Evolutionary conservation across 2,888 invertebrate genomes (phyloP).

Genomic region (Euclidia mi): DNA sequence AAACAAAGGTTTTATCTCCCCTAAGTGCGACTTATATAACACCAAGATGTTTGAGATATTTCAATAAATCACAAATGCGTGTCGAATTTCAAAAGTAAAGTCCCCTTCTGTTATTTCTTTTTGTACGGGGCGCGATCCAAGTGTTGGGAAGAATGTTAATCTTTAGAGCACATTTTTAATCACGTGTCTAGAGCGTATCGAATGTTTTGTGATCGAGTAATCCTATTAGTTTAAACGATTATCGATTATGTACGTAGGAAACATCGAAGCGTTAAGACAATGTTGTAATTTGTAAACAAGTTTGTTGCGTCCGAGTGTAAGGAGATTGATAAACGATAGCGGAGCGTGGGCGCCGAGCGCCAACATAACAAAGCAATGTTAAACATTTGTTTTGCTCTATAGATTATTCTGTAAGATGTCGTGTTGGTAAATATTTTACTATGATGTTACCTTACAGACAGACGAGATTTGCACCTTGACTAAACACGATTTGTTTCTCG

Average conservation of each 20-base stretch:
- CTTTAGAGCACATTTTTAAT: conserved; percentile 73
- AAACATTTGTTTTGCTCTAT: conserved; percentile 78
- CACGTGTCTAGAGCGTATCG: conserved; percentile 66
- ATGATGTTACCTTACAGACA: conserved; percentile 61
- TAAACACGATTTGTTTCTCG: conserved; percentile 60
- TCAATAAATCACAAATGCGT: conserved; percentile 88
- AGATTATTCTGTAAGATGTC: conserved; percentile 74
- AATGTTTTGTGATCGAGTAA: conserved; percentile 66
- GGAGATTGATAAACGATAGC: conserved; percentile 74
- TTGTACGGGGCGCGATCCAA: conserved; percentile 60
- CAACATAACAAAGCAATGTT: conserved; percentile 71
- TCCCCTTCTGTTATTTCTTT: conserved; percentile 72
- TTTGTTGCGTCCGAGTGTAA: conserved; percentile 59
- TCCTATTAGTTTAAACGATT: conserved; percentile 59
- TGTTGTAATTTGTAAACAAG: conserved; percentile 61
- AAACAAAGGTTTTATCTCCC: conserved; percentile 84
- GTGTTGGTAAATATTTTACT: conserved; percentile 70
- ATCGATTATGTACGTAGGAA: conserved; percentile 53
- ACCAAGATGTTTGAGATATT: conserved; percentile 84
- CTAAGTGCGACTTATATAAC: conserved; percentile 80
- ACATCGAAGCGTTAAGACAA: conserved; percentile 55
- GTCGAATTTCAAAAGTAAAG: conserved; percentile 84
- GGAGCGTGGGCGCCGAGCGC: conserved; percentile 68
- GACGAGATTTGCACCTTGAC: conserved; percentile 69
- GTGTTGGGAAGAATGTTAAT: conserved; percentile 81